Evolutionary conservation across 2,797 vertebrate species (phyloP).

Genomic region (Emydoidea blandingii): DNA sequence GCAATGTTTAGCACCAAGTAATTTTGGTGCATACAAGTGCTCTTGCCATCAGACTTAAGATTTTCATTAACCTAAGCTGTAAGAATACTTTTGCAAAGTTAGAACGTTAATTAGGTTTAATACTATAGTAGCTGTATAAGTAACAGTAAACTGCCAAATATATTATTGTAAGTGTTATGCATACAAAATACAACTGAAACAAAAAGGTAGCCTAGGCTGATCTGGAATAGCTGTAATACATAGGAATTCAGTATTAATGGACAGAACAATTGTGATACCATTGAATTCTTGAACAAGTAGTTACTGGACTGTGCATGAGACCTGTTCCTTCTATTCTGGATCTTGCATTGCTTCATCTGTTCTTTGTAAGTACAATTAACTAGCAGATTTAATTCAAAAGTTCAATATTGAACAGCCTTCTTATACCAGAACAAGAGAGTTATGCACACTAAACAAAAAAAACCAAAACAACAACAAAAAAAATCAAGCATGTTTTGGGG

Average conservation of each 20-base stretch:
- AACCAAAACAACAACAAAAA: neutral
- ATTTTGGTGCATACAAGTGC: neutral
- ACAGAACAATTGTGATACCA: neutral
- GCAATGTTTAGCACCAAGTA: neutral
- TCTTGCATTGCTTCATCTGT: neutral
- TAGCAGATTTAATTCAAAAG: neutral
- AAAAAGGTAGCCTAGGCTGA: neutral
- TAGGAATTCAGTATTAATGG: neutral
- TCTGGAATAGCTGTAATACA: neutral
- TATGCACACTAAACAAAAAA: neutral
- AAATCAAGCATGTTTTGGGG: neutral
- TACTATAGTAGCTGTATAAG: neutral
- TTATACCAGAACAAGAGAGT: neutral
- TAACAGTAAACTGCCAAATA: neutral
- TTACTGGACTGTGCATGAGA: neutral
- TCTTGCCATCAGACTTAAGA: neutral
- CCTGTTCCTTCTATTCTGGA: neutral
- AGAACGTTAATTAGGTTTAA: neutral
- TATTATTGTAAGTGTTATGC: neutral
- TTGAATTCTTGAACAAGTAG: neutral
- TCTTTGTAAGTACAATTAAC: slow-evolving; percentile 13
- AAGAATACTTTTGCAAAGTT: neutral
- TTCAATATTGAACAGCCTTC: neutral
- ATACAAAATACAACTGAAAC: neutral
- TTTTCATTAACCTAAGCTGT: neutral